Percentiles rank a stretch among this genome's conserved stretches.
These are phyloP conservation scores for Tipula helvola DNA, from an alignment of 2,888 invertebrate genomes.

Conservation along the genomic window DNA sequence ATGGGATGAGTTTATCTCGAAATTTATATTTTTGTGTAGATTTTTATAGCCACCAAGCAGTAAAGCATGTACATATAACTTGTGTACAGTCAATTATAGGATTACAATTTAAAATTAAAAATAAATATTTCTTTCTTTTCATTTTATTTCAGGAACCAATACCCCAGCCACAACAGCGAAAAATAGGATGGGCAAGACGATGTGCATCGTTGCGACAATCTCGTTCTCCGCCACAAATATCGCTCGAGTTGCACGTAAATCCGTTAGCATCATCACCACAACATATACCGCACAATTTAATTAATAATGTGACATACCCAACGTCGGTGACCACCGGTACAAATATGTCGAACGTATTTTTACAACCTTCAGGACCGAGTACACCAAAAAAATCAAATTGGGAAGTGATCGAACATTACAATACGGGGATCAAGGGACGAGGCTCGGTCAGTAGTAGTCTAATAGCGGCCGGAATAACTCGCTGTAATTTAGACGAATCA, in stretches of 20 bases:
- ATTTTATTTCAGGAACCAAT: neutral
- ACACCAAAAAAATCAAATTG: constrained; percentile 72
- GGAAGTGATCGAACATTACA: constrained; percentile 84
- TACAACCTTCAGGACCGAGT: constrained; percentile 40
- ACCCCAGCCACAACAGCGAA: neutral
- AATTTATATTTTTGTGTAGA: neutral
- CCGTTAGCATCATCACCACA: constrained; percentile 24
- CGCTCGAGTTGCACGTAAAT: constrained; percentile 30
- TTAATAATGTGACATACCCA: neutral
- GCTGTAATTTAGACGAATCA: constrained; percentile 35
- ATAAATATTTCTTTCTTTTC: neutral
- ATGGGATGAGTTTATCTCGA: neutral
- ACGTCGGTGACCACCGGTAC: constrained; percentile 17
- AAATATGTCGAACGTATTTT: constrained; percentile 19
- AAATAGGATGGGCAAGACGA: constrained; percentile 35
- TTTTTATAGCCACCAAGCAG: neutral
- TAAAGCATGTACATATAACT: neutral
- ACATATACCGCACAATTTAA: constrained; percentile 24
- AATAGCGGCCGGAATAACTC: constrained; percentile 40
- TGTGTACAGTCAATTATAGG: neutral
- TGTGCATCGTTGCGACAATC: constrained; percentile 45
- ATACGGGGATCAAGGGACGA: constrained; percentile 45
- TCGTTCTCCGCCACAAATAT: constrained; percentile 24
- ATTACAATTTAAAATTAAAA: neutral
- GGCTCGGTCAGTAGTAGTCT: constrained; percentile 48